Base-by-base conservation (phyloP, 23 tunicate genomes). In the Halocynthia roretzi region DNA sequence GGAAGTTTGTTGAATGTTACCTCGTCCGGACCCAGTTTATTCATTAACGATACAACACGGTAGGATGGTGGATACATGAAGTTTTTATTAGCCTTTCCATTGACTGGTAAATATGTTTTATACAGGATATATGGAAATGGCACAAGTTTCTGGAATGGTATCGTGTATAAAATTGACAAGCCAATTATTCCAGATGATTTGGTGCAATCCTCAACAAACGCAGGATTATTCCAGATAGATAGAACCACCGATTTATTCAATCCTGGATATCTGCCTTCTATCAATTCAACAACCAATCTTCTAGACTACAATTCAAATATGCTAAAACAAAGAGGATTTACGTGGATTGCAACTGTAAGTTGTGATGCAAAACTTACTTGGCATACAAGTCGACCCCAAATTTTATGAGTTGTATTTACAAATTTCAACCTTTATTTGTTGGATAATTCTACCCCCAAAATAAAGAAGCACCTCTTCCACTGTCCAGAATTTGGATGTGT, bases 1-100 rank as follows among this genome's bases (percentile, higher is more conserved):
- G 86, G 86, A 52, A 70, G 75, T 52, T 19, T 71, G 20, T 20
- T 83, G 6, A 64, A 83, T 52, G 65, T 83, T 22, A 49, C 80
- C 8, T 9, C 60, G 12, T 51, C 56, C 10, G 75, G 20, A 18
- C 17, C 52, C 21, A 21, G 67, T 6, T 52, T 83, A n/a, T 52
- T 62, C 15, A 56, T 83, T 64, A 83, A 83, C 22, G 78, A 55
- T 9, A 64, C 21, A 1, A 74, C 72, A 10, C 64, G 74, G 86
- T 83, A 83, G 9, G 23, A 18, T 76, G 11, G 57, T 67, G 22
- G 2, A 19, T 11, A 2, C 22, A 11, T 67, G 2, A 11, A 17
- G 14, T n/a, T n/a, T 19, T 72, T 72, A 52, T 72, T 51, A 48
- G 50, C 57, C 8, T n/a, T 72, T 51, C 57, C 7, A 8, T 8